Evolutionary conservation across 2,797 vertebrate genomes (phyloP).

Genomic region (Enteromius radiatus): DNA sequence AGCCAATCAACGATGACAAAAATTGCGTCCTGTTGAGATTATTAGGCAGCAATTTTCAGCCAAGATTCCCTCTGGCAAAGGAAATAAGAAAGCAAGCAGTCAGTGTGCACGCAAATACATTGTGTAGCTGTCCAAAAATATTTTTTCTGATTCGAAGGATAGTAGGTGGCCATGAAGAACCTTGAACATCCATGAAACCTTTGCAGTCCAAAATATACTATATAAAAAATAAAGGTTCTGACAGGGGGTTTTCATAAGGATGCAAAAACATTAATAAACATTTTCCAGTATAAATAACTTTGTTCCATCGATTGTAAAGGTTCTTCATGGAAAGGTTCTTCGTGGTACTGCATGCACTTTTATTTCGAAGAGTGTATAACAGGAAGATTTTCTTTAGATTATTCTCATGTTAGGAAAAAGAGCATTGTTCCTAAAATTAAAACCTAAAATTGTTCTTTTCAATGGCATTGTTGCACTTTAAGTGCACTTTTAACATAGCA

Average conservation of each 20-base stretch:
- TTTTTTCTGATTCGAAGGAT: not conserved
- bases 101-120: not conserved
- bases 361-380: no score
- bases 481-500: not conserved
- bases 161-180: not conserved
- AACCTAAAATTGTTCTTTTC: not conserved
- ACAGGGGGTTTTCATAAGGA: not conserved
- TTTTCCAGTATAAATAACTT: not conserved
- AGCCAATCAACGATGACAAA: constrained; percentile 36
- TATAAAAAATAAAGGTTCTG: no score
- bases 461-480: not conserved
- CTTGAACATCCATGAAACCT: not conserved
- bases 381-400: no score
- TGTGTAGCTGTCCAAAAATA: not conserved
- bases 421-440: no score
- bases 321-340: no score
- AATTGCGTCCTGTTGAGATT: constrained; percentile 4
- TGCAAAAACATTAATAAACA: not conserved
- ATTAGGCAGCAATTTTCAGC: constrained; percentile 35
- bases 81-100: not conserved
- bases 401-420: no score
- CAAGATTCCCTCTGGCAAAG: constrained; percentile 18
- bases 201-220: not conserved
- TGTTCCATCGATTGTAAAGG: not conserved
- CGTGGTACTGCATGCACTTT: no score